A percentile compares a stretch with the other conserved stretches of the same genome.
phyloP scores from a whole-genome alignment of 2,113 vertebrate species.

The Xenopus borealis region DNA sequence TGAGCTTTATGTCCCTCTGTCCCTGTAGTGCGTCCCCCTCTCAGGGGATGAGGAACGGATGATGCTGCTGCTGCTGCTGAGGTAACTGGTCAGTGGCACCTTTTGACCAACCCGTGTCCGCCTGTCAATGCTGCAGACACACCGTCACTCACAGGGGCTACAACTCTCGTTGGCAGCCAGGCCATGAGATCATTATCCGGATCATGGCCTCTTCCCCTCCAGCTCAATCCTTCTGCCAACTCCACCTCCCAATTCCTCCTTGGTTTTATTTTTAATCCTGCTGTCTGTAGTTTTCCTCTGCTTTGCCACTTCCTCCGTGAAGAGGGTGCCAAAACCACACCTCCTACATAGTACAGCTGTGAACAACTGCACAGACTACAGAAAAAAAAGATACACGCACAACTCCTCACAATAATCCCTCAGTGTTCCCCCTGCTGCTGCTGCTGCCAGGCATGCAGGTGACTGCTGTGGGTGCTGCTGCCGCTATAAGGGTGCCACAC shows the following conservation, averaged over 20 bases:
- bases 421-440: not conserved
- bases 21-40: slow-evolving; percentile 4
- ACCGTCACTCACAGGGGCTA: slow-evolving; percentile 30
- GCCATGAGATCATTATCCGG: slow-evolving; percentile 46
- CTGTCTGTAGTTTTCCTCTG: slow-evolving; percentile 37
- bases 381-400: no score
- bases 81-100: slow-evolving; percentile 32
- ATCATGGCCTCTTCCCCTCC: slow-evolving; percentile 46
- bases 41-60: slow-evolving; percentile 13
- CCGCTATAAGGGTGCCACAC: no score
- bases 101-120: slow-evolving; percentile 24
- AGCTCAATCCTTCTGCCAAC: slow-evolving; percentile 38
- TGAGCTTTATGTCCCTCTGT: not conserved
- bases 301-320: slow-evolving; percentile 37
- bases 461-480: no score
- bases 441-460: no score
- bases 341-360: slow-evolving; percentile 26
- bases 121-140: slow-evolving; percentile 37
- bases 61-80: not conserved
- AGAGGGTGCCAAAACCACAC: slow-evolving; percentile 34
- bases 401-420: not conserved
- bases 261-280: slow-evolving; percentile 45
- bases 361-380: slow-evolving; percentile 5
- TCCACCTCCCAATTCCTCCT: slow-evolving; percentile 41
- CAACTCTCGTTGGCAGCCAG: slow-evolving; percentile 28